Conservation (phyloP, 2,797 vertebrate genomes). For the Propithecus deckenii region DNA sequence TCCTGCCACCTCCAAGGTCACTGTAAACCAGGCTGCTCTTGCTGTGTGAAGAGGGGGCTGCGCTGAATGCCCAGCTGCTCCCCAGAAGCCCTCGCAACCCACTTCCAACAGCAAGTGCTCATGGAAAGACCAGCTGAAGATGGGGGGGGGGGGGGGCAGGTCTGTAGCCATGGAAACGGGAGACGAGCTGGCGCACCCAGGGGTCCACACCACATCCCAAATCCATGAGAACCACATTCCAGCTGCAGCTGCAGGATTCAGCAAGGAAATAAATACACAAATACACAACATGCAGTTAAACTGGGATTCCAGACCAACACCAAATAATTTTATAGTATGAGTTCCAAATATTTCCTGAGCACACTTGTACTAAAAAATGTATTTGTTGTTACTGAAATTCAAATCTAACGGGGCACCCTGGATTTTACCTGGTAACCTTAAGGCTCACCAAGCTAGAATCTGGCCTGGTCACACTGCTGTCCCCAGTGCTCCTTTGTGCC, state of each 20-base stretch:
- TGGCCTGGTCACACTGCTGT: background rate
- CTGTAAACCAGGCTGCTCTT: rapidly evolving
- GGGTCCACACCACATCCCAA: background rate
- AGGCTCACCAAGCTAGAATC: background rate
- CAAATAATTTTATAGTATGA: rapidly evolving
- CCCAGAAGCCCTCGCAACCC: rapidly evolving
- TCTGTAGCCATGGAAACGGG: rapidly evolving
- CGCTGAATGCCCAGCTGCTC: rapidly evolving
- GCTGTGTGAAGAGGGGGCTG: rapidly evolving
- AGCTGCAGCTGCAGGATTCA: background rate
- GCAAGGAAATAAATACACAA: background rate
- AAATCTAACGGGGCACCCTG: background rate
- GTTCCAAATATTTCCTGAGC: background rate
- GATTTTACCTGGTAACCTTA: background rate
- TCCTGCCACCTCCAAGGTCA: rapidly evolving
- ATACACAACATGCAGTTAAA: no score
- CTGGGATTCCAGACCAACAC: background rate
- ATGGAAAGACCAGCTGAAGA: background rate
- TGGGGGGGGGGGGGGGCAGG: rapidly evolving
- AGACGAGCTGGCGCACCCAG: rapidly evolving
- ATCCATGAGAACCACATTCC: rapidly evolving
- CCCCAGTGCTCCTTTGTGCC: no score
- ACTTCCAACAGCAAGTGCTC: background rate
- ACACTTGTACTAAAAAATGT: background rate
- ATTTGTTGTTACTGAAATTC: background rate